phyloP scores from a whole-genome alignment of 2,113 vertebrate genomes.

The Silurus asotus region DNA sequence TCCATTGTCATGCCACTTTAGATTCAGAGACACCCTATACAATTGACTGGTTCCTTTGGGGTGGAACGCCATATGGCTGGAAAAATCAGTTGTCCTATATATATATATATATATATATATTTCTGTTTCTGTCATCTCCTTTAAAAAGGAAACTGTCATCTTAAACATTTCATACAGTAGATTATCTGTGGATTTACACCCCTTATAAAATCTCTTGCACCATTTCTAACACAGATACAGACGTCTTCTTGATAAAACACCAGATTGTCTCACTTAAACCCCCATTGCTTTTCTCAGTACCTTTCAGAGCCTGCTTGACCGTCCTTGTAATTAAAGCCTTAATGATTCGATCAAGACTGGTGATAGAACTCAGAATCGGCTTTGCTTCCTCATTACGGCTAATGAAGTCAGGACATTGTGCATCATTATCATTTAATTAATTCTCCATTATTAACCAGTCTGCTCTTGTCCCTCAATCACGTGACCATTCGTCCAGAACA shows the following conservation, averaged over 20 bases:
- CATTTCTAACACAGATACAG: background rate
- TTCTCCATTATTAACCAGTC: constrained; percentile 20
- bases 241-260: background rate
- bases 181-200: background rate
- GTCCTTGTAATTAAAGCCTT: constrained; percentile 37
- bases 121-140: background rate
- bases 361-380: constrained; percentile 55
- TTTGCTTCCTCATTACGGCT: constrained; percentile 49
- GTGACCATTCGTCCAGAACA: background rate
- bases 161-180: background rate
- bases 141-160: background rate
- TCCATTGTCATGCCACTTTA: too few relatives aligned
- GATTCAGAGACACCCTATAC: too few relatives aligned
- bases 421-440: constrained; percentile 39
- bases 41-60: too few relatives aligned
- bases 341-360: constrained; percentile 52
- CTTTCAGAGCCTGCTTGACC: constrained; percentile 13
- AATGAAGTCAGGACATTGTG: constrained; percentile 35
- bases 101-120: too few relatives aligned
- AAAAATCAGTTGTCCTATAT: too few relatives aligned
- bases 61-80: too few relatives aligned
- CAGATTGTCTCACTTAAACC: background rate
- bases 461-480: background rate
- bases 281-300: background rate
- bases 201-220: background rate